These are phyloP conservation scores for Linnaemya vulpina DNA, from an alignment of 2,888 invertebrate genomes.

Conservation along the genomic window DNA sequence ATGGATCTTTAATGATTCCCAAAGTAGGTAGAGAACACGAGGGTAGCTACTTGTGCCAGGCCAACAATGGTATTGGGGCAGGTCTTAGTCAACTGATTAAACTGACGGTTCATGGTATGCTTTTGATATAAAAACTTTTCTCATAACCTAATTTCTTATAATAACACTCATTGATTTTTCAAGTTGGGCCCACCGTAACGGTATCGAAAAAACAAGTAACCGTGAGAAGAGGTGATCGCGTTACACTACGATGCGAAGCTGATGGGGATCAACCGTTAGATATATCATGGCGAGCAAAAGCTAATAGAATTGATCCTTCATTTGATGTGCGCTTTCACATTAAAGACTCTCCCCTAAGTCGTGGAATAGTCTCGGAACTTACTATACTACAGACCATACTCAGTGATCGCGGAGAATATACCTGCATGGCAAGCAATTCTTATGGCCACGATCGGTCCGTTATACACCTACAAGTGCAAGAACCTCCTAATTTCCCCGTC, in stretches of 20 bases:
- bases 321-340: conserved; percentile 84
- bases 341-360: conserved; percentile 81
- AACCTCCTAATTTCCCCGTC: conserved; percentile 86
- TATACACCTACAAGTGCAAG: conserved; percentile 84
- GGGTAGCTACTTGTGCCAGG: conserved; percentile 85
- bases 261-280: conserved; percentile 85
- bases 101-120: conserved; percentile 85
- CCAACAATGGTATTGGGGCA: conserved; percentile 86
- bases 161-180: not conserved
- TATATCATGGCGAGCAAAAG: conserved; percentile 84
- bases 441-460: conserved; percentile 85
- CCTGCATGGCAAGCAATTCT: conserved; percentile 86
- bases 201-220: conserved; percentile 83
- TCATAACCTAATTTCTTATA: not conserved
- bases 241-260: conserved; percentile 84
- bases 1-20: conserved; percentile 84
- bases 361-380: conserved; percentile 84
- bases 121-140: not conserved
- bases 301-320: conserved; percentile 84
- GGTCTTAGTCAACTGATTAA: conserved; percentile 86
- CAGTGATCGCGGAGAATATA: conserved; percentile 85
- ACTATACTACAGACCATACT: conserved; percentile 84
- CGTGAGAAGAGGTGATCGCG: conserved; percentile 84
- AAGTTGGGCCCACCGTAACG: conserved; percentile 84
- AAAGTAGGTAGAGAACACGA: conserved; percentile 84